These are phyloP conservation scores for Clarias fuscus DNA, from an alignment of 2,797 vertebrate species.

Conservation along the genomic window DNA sequence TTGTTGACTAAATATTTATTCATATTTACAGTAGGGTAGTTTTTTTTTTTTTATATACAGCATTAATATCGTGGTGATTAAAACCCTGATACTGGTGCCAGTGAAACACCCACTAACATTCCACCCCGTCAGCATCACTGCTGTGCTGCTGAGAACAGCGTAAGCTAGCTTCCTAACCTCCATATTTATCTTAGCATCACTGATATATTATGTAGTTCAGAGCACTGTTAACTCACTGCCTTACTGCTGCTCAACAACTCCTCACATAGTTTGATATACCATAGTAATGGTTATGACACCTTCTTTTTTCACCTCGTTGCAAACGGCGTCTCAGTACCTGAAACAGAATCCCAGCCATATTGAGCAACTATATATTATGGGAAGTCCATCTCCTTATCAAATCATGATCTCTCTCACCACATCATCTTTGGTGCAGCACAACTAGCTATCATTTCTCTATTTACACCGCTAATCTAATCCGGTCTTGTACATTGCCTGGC, in stretches of 20 bases:
- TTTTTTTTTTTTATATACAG: too few relatives aligned
- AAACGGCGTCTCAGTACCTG: background rate
- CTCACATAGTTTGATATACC: background rate
- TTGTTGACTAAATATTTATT: background rate
- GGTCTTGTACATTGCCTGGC: background rate
- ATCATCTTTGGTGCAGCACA: background rate
- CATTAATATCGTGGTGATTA: too few relatives aligned
- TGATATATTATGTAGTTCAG: background rate
- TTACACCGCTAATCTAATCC: background rate
- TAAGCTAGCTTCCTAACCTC: background rate
- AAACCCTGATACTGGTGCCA: too few relatives aligned
- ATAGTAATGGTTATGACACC: background rate
- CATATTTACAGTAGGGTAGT: background rate
- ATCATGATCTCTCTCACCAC: background rate
- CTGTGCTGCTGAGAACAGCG: too few relatives aligned
- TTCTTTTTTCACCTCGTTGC: background rate
- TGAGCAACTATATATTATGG: background rate
- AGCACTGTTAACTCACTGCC: background rate
- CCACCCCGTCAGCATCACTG: too few relatives aligned
- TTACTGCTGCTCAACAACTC: background rate
- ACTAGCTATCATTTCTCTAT: background rate
- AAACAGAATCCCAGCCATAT: background rate
- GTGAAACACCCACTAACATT: background rate
- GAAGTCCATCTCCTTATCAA: background rate
- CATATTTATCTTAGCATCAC: background rate